Base-by-base conservation (phyloP, 2,888 invertebrate genomes). In the Hanleya hanleyi region DNA sequence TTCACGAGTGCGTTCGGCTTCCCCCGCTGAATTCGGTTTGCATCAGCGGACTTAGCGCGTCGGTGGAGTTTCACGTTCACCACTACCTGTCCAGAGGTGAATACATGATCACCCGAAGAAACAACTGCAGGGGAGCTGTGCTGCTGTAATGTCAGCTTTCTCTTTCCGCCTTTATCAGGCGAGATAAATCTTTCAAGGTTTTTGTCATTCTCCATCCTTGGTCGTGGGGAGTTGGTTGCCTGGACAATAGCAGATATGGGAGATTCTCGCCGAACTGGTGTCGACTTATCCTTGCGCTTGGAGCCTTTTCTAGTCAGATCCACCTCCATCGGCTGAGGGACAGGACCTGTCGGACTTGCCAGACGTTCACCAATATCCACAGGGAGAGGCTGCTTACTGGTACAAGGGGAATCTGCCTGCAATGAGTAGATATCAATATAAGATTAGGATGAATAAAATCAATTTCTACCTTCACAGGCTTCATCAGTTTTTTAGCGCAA, bases 1-100 rank as follows among this genome's bases (percentile, higher is more conserved):
- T 82, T 82, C 38, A 76, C 78, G 18, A 86, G 68, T 15, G 86
- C 84, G 77, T 88, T 88, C 6, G 88, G 88, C 47, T 78, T 76
- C 0, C 87, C 88, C 36, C 88, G 77, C 50, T 77, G 75, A 15
- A 85, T 69, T 7, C 18, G 38, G n/a, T 12, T 22, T 18, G 49
- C 49, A 5, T 71, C 71, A 22, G 68, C 67, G 7, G 73, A 68
- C 29, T n/a, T 7, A 29, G 71, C 67, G 1, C 71, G 67, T 9
- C 41, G 33, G 37, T 70, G 70, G 4, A 57, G 29, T 29, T 26
- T 57, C 15, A 57, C 57, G 9, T 57, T 57, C 18, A 18, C 41
- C 41, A n/a, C n/a, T n/a, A n/a, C n/a, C n/a, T n/a, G n/a, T n/a
- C n/a, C n/a, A n/a, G n/a, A n/a, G n/a, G n/a, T n/a, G n/a, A n/a